These are phyloP conservation scores for Tetragonula clypearis DNA, from an alignment of 1,140 invertebrate species.

Conservation along the genomic window DNA sequence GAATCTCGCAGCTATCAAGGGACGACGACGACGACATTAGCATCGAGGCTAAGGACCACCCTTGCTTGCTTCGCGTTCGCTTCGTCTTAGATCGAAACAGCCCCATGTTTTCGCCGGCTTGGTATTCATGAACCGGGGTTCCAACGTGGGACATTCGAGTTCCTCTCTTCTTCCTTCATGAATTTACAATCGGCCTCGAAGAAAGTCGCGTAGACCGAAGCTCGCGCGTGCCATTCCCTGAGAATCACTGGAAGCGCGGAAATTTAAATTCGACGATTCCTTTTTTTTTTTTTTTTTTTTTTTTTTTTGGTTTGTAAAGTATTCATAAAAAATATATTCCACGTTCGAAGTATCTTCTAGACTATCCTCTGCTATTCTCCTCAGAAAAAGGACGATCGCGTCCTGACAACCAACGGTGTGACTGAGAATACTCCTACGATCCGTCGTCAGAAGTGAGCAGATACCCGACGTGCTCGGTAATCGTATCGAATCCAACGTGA, in stretches of 20 bases:
- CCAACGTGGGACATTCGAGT: conserved; percentile 24
- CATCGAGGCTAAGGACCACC: conserved; percentile 58
- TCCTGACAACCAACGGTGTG: neutral
- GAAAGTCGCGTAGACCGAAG: conserved; percentile 37
- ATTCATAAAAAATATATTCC: no score
- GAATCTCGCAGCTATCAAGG: conserved; percentile 12
- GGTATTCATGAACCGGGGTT: conserved; percentile 72
- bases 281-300: no score
- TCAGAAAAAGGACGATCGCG: neutral
- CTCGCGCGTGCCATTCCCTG: conserved; percentile 6
- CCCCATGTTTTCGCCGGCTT: conserved; percentile 70
- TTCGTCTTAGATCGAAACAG: conserved; percentile 72
- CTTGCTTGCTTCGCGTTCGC: conserved; percentile 11
- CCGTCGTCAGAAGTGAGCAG: neutral
- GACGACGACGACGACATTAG: conserved; percentile 65
- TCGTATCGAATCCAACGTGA: conserved; percentile 51
- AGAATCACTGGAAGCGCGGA: neutral
- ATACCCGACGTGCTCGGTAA: neutral
- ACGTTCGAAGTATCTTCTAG: neutral
- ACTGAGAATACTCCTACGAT: fast-evolving
- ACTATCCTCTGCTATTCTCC: neutral
- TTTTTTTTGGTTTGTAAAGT: no score
- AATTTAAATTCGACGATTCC: neutral
- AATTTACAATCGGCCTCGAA: conserved; percentile 72
- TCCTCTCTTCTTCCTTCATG: conserved; percentile 69